phyloP scores from a whole-genome alignment of 2,888 invertebrate genomes.

The Eristalinus sepulchralis region DNA sequence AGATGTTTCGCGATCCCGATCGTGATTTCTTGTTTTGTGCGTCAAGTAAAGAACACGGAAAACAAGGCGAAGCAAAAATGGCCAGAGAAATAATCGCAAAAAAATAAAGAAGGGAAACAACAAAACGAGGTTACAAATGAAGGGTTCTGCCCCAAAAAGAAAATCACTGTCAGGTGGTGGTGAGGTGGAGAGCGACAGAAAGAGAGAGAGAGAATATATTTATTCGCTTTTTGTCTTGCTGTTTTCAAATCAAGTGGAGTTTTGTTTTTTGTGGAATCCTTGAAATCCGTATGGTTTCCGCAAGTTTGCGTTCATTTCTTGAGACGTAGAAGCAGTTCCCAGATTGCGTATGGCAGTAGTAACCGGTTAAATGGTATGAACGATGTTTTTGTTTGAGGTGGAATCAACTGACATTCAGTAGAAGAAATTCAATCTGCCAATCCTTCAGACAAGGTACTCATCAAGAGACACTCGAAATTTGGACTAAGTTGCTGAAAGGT shows the following conservation, averaged over 20 bases:
- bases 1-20: constrained; percentile 56
- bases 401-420: no score
- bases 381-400: no score
- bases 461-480: no score
- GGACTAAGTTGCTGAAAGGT: no score
- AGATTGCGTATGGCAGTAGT: no score
- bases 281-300: background rate
- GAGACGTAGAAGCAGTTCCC: no score
- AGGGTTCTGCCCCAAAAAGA: background rate
- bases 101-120: background rate
- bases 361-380: no score
- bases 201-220: background rate
- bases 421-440: no score
- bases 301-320: no score
- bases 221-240: background rate
- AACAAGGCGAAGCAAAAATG: background rate
- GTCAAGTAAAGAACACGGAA: constrained; percentile 2
- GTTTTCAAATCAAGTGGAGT: background rate
- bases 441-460: no score
- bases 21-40: constrained; percentile 64
- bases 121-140: background rate
- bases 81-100: background rate
- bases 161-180: background rate
- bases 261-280: background rate
- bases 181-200: background rate